A percentile compares a stretch with the other conserved stretches of the same genome.
Evolutionary conservation across 2,888 invertebrate species (phyloP).

Genomic region (Sarcophaga caerulescens): DNA sequence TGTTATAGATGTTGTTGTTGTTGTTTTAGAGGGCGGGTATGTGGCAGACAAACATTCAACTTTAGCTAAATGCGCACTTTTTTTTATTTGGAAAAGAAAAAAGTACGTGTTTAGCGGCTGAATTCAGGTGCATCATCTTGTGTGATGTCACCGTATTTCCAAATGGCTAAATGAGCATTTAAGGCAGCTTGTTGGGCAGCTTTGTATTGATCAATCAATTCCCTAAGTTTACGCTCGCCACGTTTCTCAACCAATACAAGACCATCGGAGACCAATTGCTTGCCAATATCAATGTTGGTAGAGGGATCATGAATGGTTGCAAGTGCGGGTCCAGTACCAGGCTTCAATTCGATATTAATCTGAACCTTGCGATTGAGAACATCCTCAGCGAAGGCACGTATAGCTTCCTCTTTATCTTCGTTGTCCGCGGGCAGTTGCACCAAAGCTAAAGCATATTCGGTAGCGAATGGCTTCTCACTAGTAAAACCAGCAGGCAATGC

Average conservation of each 20-base stretch:
- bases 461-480: conserved; percentile 89
- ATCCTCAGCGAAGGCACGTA: conserved; percentile 85
- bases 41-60: conserved; percentile 80
- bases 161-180: conserved; percentile 92
- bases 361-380: conserved; percentile 88
- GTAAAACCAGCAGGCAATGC: conserved; percentile 89
- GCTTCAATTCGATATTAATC: conserved; percentile 91
- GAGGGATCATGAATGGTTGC: conserved; percentile 80
- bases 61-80: conserved; percentile 71
- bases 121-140: conserved; percentile 81
- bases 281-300: conserved; percentile 83
- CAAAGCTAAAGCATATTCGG: conserved; percentile 93
- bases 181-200: conserved; percentile 93
- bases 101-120: conserved; percentile 77
- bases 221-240: conserved; percentile 90
- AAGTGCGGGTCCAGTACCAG: conserved; percentile 75
- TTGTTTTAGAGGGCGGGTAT: conserved; percentile 80
- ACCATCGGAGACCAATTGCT: conserved; percentile 93
- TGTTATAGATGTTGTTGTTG: too few species aligned
- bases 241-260: conserved; percentile 90
- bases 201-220: conserved; percentile 90
- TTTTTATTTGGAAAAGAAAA: conserved; percentile 9
- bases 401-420: conserved; percentile 90
- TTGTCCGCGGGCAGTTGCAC: conserved; percentile 92
- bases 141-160: conserved; percentile 98